These are phyloP conservation scores for Bolborhynchus lineola DNA, from an alignment of 2,113 vertebrate species.

Conservation along the genomic window DNA sequence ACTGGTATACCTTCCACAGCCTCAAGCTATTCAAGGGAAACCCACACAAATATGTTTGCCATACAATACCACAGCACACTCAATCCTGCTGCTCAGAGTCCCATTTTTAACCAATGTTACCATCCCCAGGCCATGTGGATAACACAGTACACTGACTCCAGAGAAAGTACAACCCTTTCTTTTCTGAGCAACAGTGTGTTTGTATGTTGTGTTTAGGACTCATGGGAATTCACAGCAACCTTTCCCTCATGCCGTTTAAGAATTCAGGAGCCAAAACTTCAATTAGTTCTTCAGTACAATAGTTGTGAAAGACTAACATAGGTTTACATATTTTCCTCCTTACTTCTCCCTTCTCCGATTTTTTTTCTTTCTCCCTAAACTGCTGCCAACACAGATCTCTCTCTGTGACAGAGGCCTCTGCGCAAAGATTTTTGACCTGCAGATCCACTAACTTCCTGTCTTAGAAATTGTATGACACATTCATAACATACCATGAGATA, in stretches of 20 bases:
- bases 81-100: background rate
- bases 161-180: background rate
- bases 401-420: background rate
- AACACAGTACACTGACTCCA: rapidly evolving
- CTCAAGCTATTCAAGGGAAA: background rate
- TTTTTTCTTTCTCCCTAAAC: background rate
- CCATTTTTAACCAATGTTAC: background rate
- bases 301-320: background rate
- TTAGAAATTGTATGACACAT: background rate
- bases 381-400: background rate
- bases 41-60: background rate
- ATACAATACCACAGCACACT: background rate
- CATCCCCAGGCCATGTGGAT: background rate
- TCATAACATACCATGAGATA: background rate
- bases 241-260: background rate
- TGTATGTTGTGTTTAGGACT: background rate
- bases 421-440: background rate
- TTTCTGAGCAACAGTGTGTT: rapidly evolving
- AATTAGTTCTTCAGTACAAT: background rate
- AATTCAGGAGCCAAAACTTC: background rate
- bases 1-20: background rate
- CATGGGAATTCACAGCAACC: background rate
- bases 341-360: background rate
- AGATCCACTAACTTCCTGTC: background rate
- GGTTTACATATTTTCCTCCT: background rate